Conservation (phyloP, 1,140 invertebrate genomes). For the Paramacrobiotus metropolitanus region DNA sequence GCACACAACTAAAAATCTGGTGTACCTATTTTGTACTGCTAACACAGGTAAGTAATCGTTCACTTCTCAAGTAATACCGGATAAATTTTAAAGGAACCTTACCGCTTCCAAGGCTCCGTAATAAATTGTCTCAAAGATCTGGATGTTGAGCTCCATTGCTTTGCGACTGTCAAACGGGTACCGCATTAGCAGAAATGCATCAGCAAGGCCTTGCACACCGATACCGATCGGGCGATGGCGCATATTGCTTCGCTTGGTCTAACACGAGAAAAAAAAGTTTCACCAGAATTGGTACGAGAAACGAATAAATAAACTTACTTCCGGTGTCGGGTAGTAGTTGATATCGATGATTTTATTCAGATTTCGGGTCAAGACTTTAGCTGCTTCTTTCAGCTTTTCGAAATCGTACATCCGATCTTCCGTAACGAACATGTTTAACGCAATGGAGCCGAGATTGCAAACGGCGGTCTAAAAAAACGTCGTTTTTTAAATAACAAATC, state of each 20-base stretch:
- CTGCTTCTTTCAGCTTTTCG: conserved; percentile 55
- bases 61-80: too few species aligned
- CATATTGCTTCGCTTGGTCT: conserved; percentile 56
- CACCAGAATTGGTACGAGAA: neutral
- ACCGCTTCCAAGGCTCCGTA: conserved; percentile 73
- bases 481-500: too few species aligned
- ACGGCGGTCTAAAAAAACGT: conserved; percentile 58
- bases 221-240: conserved; percentile 83
- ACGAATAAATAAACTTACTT: conserved; percentile 31
- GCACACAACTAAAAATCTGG: too few species aligned
- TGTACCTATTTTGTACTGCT: too few species aligned
- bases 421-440: conserved; percentile 85
- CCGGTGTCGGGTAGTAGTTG: conserved; percentile 79
- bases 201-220: conserved; percentile 86
- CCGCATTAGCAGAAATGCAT: conserved; percentile 82
- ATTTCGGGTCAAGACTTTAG: conserved; percentile 70
- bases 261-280: conserved; percentile 12
- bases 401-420: conserved; percentile 58
- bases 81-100: neutral
- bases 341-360: conserved; percentile 93
- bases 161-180: conserved; percentile 57
- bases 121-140: conserved; percentile 97
- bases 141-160: conserved; percentile 63
- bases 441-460: conserved; percentile 92
- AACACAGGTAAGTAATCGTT: neutral